These are phyloP conservation scores for Chloroclystis v-ata DNA, from an alignment of 2,888 invertebrate genomes.

Conservation along the genomic window DNA sequence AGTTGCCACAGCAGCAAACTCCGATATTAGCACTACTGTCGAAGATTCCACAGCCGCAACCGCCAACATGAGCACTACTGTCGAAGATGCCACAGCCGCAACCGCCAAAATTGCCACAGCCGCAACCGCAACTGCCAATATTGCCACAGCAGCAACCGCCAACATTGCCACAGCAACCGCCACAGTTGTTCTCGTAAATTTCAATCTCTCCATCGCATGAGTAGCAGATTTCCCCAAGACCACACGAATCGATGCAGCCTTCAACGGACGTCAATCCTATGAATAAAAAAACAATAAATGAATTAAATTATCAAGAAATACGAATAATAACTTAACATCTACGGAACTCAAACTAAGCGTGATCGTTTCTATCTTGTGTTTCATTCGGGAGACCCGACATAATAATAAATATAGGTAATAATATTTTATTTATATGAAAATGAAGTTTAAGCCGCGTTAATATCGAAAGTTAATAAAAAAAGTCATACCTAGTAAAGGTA, in stretches of 20 bases:
- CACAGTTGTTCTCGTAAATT: neutral
- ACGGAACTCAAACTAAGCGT: too few relatives aligned
- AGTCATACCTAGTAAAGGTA: neutral
- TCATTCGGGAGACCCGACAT: too few relatives aligned
- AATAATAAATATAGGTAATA: too few relatives aligned
- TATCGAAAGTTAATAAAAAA: neutral
- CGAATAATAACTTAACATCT: too few relatives aligned
- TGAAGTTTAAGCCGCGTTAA: too few relatives aligned
- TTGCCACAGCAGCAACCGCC: neutral
- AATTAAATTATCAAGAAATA: too few relatives aligned
- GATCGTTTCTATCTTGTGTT: too few relatives aligned
- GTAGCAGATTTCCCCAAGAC: neutral
- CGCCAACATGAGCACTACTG: constrained; percentile 25
- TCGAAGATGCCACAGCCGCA: constrained; percentile 32
- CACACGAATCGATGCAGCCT: neutral
- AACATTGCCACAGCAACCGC: neutral
- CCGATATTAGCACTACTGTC: constrained; percentile 19
- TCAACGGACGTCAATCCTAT: neutral
- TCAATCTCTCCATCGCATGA: neutral
- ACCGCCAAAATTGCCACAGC: constrained; percentile 29
- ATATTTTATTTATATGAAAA: too few relatives aligned
- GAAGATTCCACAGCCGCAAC: neutral
- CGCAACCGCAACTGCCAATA: constrained; percentile 7
- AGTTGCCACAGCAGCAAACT: neutral
- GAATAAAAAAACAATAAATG: too few relatives aligned